These are phyloP conservation scores for Danio aesculapii DNA, from an alignment of 2,797 vertebrate species.

Conservation along the genomic window DNA sequence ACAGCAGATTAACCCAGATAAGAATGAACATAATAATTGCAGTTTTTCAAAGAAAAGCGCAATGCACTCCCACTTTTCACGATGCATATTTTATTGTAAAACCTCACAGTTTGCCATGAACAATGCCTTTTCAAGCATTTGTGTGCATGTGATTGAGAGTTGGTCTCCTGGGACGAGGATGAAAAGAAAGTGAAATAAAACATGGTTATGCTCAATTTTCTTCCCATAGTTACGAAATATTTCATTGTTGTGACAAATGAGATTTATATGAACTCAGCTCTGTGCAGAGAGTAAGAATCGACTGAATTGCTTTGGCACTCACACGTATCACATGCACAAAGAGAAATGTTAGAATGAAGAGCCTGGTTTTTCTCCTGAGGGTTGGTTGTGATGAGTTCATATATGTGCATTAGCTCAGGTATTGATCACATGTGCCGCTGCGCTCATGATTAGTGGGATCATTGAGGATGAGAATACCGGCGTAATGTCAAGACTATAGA, in stretches of 20 bases:
- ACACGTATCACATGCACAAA: neutral
- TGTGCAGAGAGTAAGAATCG: neutral
- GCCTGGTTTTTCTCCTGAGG: neutral
- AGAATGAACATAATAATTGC: neutral
- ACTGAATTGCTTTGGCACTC: neutral
- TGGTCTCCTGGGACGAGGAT: neutral
- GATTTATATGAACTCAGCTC: constrained; percentile 16
- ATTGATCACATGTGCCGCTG: neutral
- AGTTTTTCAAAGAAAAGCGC: neutral
- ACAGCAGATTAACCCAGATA: neutral
- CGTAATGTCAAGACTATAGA: constrained; percentile 30
- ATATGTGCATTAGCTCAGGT: neutral
- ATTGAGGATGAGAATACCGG: neutral
- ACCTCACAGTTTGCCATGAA: neutral
- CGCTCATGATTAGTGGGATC: constrained; percentile 7
- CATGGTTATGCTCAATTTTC: neutral
- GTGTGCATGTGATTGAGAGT: neutral
- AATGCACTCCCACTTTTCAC: neutral
- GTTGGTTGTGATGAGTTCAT: neutral
- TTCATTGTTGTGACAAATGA: constrained; percentile 24
- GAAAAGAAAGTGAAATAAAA: neutral
- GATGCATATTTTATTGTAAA: neutral
- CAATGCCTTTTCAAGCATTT: neutral
- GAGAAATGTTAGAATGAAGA: neutral
- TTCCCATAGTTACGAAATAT: neutral